Evolutionary conservation across 2,888 invertebrate species (phyloP), one percentile per base, ranked within the genome.

Genomic region (Strigamia transsilvanica): DNA sequence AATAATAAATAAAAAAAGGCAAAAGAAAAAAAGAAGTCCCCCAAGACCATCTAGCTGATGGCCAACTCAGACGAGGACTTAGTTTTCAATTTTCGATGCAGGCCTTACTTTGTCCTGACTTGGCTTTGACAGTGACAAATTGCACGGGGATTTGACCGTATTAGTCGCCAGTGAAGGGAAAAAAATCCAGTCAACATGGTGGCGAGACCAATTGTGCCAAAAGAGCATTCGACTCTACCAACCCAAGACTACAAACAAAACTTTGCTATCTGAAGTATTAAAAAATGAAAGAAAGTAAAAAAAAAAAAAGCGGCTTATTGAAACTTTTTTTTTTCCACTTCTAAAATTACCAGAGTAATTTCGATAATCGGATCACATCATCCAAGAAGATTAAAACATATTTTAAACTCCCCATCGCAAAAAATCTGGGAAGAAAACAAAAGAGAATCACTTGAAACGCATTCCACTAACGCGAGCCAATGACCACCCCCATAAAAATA

Each of bases 101-200:
- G 73, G 73, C 73, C 73, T 73, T 73, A 73, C 83, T 82, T 66
- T 51, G 78, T 73, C 66, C 82, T 80, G 82, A 82, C 83, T 42
- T 80, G 42, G 78, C 66, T 80, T 80, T 83, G 83, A 83, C 83
- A 83, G 83, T 83, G 83, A 83, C 83, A 83, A 83, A 83, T 83
- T 83, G 82, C 83, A 77, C 83, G 82, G 82, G 83, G 83, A 83
- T 83, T 83, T 81, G 79, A 83, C 79, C 82, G 83, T 82, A 83
- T 83, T 83, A 83, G 82, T 82, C 82, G 82, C 81, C 77, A 82
- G 82, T 32, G 81, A 46, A 56, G 41, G 81, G 32, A 81, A 66
- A 66, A 51, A 51, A 46, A 46, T 32, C 80, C 51, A 32, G 80
- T 73, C 73, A 73, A 73, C 73, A 73, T 73, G 73, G 32, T 73